Base-by-base conservation (phyloP, 2,113 vertebrate species). In the Dasyurus viverrinus region DNA sequence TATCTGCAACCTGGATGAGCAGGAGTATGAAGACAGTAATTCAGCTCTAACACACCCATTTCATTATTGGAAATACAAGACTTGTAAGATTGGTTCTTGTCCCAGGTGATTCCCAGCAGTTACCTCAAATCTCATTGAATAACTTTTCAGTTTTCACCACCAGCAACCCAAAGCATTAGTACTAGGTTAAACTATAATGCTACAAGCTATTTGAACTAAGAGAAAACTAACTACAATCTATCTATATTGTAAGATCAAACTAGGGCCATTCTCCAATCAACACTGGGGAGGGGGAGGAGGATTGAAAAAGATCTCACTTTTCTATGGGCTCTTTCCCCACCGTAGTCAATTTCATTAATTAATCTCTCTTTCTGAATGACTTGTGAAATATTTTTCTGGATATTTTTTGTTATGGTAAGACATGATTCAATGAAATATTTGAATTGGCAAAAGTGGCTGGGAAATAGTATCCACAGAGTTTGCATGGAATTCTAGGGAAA, bases 251-350 rank as follows among this genome's bases (percentile, higher is more conserved):
- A 94, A 95, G 97, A 96, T 89, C 95, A 97, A 92, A 89, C 96
- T 68, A 97, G 98, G 98, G 98, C 98, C 98, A 99, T 99, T 99
- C 98, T 99, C 98, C 98, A 27, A 97, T 98, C 98, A 98, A 96
- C 92, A 89, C 52, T 22, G 23, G 0, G 25, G 0, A 0, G 54
- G 97, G 97, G 94, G 93, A 93, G 95, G 94, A 98, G 96, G 97
- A 95, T 95, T 89, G 95, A 10, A 47, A 47, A 93, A 90, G 57
- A 94, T 98, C 93, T 68, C 94, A 90, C 27, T 95, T 96, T 93
- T 94, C 96, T 95, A 91, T 2, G 10, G 94, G 91, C 50, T 94
- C 95, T 92, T 93, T 91, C 54, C 89, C 95, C 92, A 14, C 1
- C 89, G 91, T 47, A 91, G 53, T 93, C 6, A 11, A 68, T 54